Percentiles rank a stretch among this genome's conserved stretches.
Conservation (phyloP, 2,888 invertebrate species). For the Idaea aversata region DNA sequence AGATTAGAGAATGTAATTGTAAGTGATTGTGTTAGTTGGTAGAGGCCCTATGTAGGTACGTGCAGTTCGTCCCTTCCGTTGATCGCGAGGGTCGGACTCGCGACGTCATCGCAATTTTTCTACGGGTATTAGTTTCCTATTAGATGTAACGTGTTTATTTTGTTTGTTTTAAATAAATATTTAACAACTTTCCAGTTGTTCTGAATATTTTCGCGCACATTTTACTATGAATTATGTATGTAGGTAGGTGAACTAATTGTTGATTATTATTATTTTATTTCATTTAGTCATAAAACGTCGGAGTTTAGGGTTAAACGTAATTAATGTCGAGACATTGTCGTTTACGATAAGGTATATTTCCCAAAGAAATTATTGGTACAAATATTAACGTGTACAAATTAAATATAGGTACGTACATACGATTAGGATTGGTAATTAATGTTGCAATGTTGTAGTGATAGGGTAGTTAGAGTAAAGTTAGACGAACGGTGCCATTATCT, state of each 20-base stretch:
- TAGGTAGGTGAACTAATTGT: conserved; percentile 66
- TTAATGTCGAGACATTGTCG: conserved; percentile 46
- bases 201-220: conserved; percentile 66
- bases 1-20: background rate
- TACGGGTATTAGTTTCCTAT: conserved; percentile 82
- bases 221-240: conserved; percentile 49
- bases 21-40: background rate
- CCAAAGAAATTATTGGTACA: conserved; percentile 81
- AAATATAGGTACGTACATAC: conserved; percentile 48
- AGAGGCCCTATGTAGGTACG: background rate
- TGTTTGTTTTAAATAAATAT: conserved; percentile 57
- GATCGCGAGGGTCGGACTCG: conserved; percentile 31
- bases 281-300: conserved; percentile 48
- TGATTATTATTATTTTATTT: conserved; percentile 79
- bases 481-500: conserved; percentile 68
- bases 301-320: conserved; percentile 59
- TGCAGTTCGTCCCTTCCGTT: background rate
- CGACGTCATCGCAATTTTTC: conserved; percentile 70
- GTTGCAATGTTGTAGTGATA: conserved; percentile 73
- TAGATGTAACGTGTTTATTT: conserved; percentile 74
- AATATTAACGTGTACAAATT: conserved; percentile 76
- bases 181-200: conserved; percentile 50
- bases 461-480: conserved; percentile 67
- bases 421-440: conserved; percentile 67
- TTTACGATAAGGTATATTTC: conserved; percentile 54